Evolutionary conservation across 2,888 invertebrate genomes (phyloP).

Genomic region (Clusia tigrina): DNA sequence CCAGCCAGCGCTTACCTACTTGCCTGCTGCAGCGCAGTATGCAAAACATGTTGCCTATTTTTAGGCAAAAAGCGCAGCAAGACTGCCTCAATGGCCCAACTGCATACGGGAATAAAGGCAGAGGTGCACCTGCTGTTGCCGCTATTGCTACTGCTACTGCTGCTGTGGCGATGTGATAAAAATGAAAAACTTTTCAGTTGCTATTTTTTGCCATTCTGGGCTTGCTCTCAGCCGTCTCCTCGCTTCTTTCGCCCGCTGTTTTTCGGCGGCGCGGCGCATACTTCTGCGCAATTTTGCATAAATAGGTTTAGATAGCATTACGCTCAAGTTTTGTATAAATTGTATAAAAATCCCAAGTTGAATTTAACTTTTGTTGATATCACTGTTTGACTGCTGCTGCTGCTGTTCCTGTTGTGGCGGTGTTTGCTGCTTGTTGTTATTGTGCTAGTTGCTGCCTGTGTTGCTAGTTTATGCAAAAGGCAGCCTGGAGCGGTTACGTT

Average conservation of each 20-base stretch:
- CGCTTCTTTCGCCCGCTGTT: too few relatives aligned
- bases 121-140: slow-evolving; percentile 3
- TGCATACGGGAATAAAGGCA: background rate
- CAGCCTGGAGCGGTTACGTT: background rate
- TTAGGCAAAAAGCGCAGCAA: background rate
- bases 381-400: slow-evolving; percentile 4
- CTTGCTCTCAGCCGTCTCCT: too few relatives aligned
- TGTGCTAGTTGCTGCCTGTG: slow-evolving; percentile 1
- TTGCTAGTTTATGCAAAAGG: background rate
- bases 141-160: background rate
- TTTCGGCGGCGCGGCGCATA: too few relatives aligned
- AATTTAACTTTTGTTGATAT: slow-evolving; percentile 48
- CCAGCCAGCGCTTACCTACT: too few relatives aligned
- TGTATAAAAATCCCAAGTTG: slow-evolving; percentile 56
- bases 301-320: background rate
- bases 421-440: background rate
- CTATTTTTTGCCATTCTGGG: background rate
- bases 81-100: background rate
- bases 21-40: background rate
- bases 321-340: slow-evolving; percentile 4
- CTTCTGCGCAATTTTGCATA: slow-evolving; percentile 3
- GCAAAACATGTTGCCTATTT: slow-evolving; percentile 5
- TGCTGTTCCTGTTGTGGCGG: background rate
- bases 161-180: too few relatives aligned
- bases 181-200: background rate